Conservation (phyloP, 2,888 invertebrate genomes). For the Abrostola triplasia region DNA sequence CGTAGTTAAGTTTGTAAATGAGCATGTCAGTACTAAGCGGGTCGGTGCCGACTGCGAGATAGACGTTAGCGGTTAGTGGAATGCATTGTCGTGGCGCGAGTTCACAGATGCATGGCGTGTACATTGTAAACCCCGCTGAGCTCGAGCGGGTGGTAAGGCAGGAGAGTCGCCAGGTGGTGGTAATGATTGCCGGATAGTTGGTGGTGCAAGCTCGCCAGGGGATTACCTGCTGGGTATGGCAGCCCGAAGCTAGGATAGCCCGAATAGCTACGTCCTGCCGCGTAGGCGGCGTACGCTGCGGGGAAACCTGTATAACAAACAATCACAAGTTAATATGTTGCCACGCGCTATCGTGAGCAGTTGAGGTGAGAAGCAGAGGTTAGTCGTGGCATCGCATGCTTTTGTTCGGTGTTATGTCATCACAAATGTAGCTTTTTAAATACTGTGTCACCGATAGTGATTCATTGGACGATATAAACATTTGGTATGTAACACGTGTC, state of each 20-base stretch:
- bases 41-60: constrained; percentile 71
- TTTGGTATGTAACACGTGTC: constrained; percentile 72
- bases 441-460: constrained; percentile 61
- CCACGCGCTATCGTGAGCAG: constrained; percentile 34
- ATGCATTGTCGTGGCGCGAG: constrained; percentile 87
- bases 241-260: constrained; percentile 99
- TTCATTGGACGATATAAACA: constrained; percentile 67
- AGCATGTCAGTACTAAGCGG: constrained; percentile 73
- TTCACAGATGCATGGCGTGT: constrained; percentile 94
- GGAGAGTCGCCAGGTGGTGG: constrained; percentile 89
- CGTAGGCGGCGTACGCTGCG: constrained; percentile 98
- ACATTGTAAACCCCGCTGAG: constrained; percentile 91
- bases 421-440: constrained; percentile 59
- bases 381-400: constrained; percentile 75
- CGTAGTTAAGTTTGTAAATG: constrained; percentile 74
- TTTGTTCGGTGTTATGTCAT: constrained; percentile 61
- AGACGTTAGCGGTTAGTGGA: constrained; percentile 82
- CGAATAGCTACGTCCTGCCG: constrained; percentile 98
- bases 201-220: constrained; percentile 94
- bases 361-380: constrained; percentile 64
- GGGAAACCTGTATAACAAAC: constrained; percentile 94
- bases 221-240: constrained; percentile 99
- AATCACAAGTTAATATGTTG: constrained; percentile 62
- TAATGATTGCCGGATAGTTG: constrained; percentile 89
- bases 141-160: constrained; percentile 91